These are phyloP conservation scores for Heliconius cydno DNA, from an alignment of 2,888 invertebrate genomes.

Conservation along the genomic window DNA sequence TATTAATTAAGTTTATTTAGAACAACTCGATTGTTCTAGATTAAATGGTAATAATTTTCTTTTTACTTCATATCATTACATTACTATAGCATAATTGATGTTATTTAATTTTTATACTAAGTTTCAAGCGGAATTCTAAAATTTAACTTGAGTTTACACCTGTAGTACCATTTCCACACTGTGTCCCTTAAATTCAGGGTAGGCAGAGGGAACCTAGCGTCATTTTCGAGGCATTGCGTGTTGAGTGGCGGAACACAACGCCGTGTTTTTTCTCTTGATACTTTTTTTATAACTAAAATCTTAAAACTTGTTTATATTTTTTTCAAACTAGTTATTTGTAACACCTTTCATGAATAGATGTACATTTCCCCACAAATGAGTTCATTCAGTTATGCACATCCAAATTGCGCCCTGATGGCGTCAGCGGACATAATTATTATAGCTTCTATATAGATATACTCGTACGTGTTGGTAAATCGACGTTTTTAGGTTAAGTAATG, in stretches of 20 bases:
- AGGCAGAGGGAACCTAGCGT: too few species aligned
- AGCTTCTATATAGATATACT: neutral
- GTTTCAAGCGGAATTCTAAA: too few species aligned
- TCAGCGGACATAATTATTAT: constrained; percentile 3
- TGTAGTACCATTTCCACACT: too few species aligned
- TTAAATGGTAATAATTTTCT: neutral
- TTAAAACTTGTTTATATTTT: neutral
- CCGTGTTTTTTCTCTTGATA: neutral
- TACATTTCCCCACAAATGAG: neutral
- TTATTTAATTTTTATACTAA: too few species aligned
- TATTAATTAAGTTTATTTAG: neutral
- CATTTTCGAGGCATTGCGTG: too few species aligned
- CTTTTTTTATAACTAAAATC: too few species aligned
- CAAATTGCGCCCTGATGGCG: neutral
- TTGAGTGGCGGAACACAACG: neutral
- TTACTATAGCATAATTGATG: neutral
- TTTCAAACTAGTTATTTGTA: neutral
- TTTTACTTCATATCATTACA: neutral
- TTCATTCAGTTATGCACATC: constrained; percentile 2
- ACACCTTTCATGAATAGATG: neutral
- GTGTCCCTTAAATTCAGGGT: too few species aligned
- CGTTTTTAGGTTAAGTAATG: neutral
- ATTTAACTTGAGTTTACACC: too few species aligned
- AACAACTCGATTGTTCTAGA: neutral
- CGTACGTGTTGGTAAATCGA: neutral